phyloP scores from a whole-genome alignment of 2,113 vertebrate genomes.

The Plecotus auritus region DNA sequence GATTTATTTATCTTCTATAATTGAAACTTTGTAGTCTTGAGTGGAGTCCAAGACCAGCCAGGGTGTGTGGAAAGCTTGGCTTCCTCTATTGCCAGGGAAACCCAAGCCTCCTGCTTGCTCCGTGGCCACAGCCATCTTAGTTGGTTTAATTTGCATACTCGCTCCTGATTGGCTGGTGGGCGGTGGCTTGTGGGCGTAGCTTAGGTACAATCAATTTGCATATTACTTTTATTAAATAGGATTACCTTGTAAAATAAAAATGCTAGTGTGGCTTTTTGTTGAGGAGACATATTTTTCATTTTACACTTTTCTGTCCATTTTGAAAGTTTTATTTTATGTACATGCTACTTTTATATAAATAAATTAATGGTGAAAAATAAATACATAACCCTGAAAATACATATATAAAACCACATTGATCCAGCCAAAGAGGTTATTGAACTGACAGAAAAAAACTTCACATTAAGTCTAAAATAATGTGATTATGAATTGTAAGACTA shows the following conservation, averaged over 20 bases:
- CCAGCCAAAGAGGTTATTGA: not conserved
- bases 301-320: not conserved
- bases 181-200: too few relatives aligned
- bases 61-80: too few relatives aligned
- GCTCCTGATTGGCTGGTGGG: too few relatives aligned
- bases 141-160: too few relatives aligned
- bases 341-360: not conserved
- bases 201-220: too few relatives aligned
- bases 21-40: too few relatives aligned
- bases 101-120: too few relatives aligned
- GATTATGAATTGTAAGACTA: not conserved
- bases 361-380: not conserved
- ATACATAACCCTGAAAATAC: not conserved
- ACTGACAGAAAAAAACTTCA: not conserved
- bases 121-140: too few relatives aligned
- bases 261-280: not conserved
- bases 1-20: too few relatives aligned
- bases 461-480: not conserved
- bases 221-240: too few relatives aligned
- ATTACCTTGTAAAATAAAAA: not conserved
- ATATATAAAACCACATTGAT: not conserved
- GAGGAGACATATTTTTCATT: not conserved
- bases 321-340: not conserved
- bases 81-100: too few relatives aligned
- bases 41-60: too few relatives aligned